Conservation (phyloP, 2,888 invertebrate species). For the Acrobasis repandana region DNA sequence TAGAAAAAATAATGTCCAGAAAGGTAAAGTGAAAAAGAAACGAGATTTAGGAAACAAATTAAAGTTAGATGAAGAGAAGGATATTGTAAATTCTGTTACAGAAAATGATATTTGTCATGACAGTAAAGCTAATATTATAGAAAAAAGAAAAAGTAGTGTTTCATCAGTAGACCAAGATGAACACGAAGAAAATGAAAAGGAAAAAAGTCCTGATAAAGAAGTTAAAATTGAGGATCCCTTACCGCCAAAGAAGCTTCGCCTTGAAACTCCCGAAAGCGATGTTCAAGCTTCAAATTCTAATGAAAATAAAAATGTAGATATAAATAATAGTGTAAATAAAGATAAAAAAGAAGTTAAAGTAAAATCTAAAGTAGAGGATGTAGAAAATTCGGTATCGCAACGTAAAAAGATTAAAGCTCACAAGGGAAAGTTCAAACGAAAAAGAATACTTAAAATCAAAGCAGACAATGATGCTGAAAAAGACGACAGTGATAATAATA, state of each 20-base stretch:
- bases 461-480: conserved; percentile 38
- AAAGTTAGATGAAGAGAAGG: conserved; percentile 55
- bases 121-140: conserved; percentile 71
- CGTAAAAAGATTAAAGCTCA: conserved; percentile 73
- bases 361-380: conserved; percentile 51
- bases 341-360: conserved; percentile 31
- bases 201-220: conserved; percentile 58
- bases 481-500: conserved; percentile 40
- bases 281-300: conserved; percentile 67
- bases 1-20: conserved; percentile 17
- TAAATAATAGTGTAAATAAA: conserved; percentile 43
- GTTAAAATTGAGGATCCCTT: conserved; percentile 62
- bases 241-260: conserved; percentile 70
- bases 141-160: conserved; percentile 73
- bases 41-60: conserved; percentile 48
- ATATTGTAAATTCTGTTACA: conserved; percentile 53
- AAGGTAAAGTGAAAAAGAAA: conserved; percentile 48
- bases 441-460: conserved; percentile 47
- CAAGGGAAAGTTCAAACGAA: conserved; percentile 72
- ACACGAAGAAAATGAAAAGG: conserved; percentile 55
- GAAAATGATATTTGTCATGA: conserved; percentile 65
- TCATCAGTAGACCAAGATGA: conserved; percentile 71
- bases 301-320: conserved; percentile 59
- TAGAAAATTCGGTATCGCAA: conserved; percentile 53
- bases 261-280: conserved; percentile 69